A percentile compares a stretch with the other conserved stretches of the same genome.
These are phyloP conservation scores for Synaphobranchus kaupii DNA, from an alignment of 2,797 vertebrate genomes.

Conservation along the genomic window DNA sequence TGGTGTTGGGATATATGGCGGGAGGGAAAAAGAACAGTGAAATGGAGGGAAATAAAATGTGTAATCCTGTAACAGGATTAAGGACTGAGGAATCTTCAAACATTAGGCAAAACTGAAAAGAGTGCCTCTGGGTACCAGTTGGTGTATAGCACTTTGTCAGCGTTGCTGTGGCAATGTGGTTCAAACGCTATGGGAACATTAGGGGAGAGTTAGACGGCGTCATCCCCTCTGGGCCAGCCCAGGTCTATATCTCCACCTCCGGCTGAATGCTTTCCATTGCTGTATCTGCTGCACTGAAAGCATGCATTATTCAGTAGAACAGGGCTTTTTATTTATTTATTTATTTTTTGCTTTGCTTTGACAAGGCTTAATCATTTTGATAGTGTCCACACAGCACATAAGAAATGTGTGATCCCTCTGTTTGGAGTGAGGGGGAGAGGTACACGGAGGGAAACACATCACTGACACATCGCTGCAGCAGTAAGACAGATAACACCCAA, in stretches of 20 bases:
- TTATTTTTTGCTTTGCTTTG: not conserved
- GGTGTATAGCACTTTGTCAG: not conserved
- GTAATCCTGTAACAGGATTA: conserved; percentile 76
- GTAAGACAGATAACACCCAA: not conserved
- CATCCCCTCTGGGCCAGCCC: not conserved
- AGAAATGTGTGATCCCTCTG: not conserved
- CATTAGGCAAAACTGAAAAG: conserved; percentile 28
- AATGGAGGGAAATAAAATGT: conserved; percentile 62
- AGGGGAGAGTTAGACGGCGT: not conserved
- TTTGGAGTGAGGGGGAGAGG: not conserved
- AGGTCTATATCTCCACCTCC: not conserved
- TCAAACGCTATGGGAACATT: not conserved
- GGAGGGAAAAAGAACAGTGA: conserved; percentile 54
- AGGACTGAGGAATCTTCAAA: conserved; percentile 43
- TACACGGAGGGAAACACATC: not conserved
- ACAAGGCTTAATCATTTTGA: conserved; percentile 2
- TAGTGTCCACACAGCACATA: not conserved
- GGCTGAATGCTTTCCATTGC: not conserved
- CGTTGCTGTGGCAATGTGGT: not conserved
- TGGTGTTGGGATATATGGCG: conserved; percentile 52
- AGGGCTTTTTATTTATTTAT: not conserved
- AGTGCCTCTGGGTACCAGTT: conserved; percentile 17
- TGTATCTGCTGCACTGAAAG: not conserved
- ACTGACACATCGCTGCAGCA: not conserved
- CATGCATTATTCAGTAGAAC: conserved; percentile 6